Percentiles rank a stretch among this genome's conserved stretches.
Conservation (phyloP, 2,888 invertebrate genomes). For the Lasioglossum malachurum region DNA sequence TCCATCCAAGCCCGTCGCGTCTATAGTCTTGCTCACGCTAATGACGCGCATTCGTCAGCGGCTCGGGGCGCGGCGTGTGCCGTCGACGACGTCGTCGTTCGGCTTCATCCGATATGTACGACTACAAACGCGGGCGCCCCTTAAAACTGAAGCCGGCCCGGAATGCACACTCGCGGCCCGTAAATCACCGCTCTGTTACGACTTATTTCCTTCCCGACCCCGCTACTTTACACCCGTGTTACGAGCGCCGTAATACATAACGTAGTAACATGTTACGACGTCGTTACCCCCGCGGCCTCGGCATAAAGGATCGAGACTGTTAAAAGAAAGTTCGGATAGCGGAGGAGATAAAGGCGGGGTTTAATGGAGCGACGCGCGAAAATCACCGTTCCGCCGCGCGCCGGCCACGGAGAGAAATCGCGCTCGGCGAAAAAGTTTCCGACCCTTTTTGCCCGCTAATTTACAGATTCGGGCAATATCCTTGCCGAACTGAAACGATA, state of each 20-base stretch:
- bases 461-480: background rate
- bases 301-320: slow-evolving; percentile 44
- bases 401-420: background rate
- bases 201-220: slow-evolving; percentile 57
- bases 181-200: slow-evolving; percentile 63
- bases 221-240: slow-evolving; percentile 48
- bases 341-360: slow-evolving; percentile 22
- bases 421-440: background rate
- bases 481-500: background rate
- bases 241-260: slow-evolving; percentile 62
- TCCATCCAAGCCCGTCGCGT: background rate
- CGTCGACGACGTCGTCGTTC: slow-evolving; percentile 33
- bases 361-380: slow-evolving; percentile 48
- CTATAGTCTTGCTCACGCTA: slow-evolving; percentile 22
- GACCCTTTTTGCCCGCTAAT: background rate
- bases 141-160: slow-evolving; percentile 53
- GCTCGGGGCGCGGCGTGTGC: background rate
- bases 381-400: slow-evolving; percentile 15
- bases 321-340: slow-evolving; percentile 47
- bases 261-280: slow-evolving; percentile 63
- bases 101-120: slow-evolving; percentile 43
- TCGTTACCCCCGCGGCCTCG: slow-evolving; percentile 34
- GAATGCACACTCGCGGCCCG: slow-evolving; percentile 58
- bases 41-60: slow-evolving; percentile 57
- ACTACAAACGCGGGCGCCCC: slow-evolving; percentile 36